Conservation (phyloP, 2,888 invertebrate species). For the Megamerina dolium region DNA sequence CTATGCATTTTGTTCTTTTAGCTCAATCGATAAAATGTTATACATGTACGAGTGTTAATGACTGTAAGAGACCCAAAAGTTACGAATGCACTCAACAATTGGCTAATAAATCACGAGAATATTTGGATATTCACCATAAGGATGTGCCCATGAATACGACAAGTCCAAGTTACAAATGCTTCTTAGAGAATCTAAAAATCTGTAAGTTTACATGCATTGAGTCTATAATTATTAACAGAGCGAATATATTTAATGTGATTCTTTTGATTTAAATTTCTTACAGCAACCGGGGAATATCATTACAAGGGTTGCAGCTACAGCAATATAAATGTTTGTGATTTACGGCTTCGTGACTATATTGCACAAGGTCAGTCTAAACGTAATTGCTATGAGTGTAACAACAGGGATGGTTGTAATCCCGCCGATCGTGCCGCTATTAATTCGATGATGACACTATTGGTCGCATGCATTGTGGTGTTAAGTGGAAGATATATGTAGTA, state of each 20-base stretch:
- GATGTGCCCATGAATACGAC: conserved; percentile 17
- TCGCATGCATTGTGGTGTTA: conserved; percentile 4
- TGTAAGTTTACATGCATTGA: conserved; percentile 22
- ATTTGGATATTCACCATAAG: conserved; percentile 20
- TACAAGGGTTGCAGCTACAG: conserved; percentile 24
- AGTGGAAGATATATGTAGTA: conserved; percentile 8
- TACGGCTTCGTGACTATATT: conserved; percentile 10
- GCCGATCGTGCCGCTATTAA: conserved; percentile 19
- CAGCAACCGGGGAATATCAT: conserved; percentile 10
- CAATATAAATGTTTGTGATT: conserved; percentile 10
- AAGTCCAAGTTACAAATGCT: conserved; percentile 14
- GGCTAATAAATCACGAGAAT: conserved; percentile 19
- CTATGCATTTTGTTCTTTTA: too few species aligned
- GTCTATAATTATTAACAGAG: too few species aligned
- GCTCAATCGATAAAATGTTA: conserved; percentile 21
- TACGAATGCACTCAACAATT: conserved; percentile 22
- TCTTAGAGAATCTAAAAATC: conserved; percentile 18
- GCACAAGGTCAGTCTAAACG: background rate
- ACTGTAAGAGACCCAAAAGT: conserved; percentile 20
- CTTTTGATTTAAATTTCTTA: background rate
- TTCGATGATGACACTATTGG: conserved; percentile 3
- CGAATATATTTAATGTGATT: too few species aligned
- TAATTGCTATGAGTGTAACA: conserved; percentile 18
- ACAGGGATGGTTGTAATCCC: conserved; percentile 24
- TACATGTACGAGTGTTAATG: conserved; percentile 15